Evolutionary conservation across 2,888 invertebrate species (phyloP), one percentile per base, ranked within the genome.

Genomic region (Hypolimnas misippus): DNA sequence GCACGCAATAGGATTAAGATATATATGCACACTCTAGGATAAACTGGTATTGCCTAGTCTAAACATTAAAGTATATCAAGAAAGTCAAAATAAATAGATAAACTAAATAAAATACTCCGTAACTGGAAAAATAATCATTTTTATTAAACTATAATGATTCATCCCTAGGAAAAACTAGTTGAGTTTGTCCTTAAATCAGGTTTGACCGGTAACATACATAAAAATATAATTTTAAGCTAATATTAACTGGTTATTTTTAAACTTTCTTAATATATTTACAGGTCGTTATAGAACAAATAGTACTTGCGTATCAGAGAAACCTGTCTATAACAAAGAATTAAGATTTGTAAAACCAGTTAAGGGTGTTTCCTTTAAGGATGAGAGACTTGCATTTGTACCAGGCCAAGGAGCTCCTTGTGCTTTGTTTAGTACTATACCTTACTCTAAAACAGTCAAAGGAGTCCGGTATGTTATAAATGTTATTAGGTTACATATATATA

Each of bases 361-460:
- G 84, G 93, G 94, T 67, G 94, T 95, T 67, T 94, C 93, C 72
- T 96, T 96, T 76, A 94, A 93, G 78, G 96, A 97, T 83, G 97
- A 97, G 79, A 93, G 98, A 76, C 93, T 98, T 69, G 95, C 97
- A 62, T 93, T 98, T 86, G 95, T 97, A 40, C 95, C 97, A 55
- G 92, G 94, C 5, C 94, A 94, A 73, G 95, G 95, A 75, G 94
- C 95, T 62, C 98, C 98, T 35, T 96, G 98, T 88, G 93, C 96
- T 72, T 93, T 98, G 66, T 98, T 96, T 83, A 98, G 98, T 40
- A 94, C 96, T 59, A 94, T 98, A 79, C 97, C 98, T 35, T 98
- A 97, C 82, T 95, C 94, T 61, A 95, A 94, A 81, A 94, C 94
- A 73, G 85, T 93, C 65, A 93, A 94, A 63, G 93, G 87, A 78